Conservation (phyloP, 2,888 invertebrate genomes). For the Drosophila peninsularis region DNA sequence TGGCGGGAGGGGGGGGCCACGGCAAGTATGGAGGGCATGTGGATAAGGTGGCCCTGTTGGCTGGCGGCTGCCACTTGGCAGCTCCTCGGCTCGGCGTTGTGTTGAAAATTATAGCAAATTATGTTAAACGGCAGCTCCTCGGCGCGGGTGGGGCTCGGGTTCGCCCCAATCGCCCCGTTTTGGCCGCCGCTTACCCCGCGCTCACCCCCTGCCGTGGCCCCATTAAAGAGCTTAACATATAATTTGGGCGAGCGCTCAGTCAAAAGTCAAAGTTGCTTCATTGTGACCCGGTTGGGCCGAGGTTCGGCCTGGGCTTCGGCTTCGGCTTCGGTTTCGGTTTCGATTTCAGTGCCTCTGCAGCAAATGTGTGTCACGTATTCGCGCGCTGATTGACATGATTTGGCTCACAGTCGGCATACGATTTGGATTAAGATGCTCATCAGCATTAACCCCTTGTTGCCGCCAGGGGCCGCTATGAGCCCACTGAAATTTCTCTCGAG, state of each 20-base stretch:
- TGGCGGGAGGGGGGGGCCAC: too few relatives aligned
- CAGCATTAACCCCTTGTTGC: conserved; percentile 48
- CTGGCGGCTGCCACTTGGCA: conserved; percentile 57
- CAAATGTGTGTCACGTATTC: conserved; percentile 76
- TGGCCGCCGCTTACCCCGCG: conserved; percentile 23
- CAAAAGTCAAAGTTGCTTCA: conserved; percentile 63
- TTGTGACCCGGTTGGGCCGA: conserved; percentile 37
- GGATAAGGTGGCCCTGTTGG: conserved; percentile 13
- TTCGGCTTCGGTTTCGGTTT: conserved; percentile 6
- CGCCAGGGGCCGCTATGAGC: too few relatives aligned
- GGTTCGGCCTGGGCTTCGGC: conserved; percentile 10
- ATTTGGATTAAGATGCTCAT: conserved; percentile 32
- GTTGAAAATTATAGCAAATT: conserved; percentile 84
- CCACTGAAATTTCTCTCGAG: background rate
- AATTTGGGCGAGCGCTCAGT: conserved; percentile 59
- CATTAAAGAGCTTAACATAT: conserved; percentile 67
- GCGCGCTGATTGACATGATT: conserved; percentile 74
- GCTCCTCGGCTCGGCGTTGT: conserved; percentile 62
- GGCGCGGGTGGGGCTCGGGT: conserved; percentile 56
- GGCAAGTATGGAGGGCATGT: background rate
- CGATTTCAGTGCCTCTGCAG: background rate
- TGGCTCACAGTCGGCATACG: conserved; percentile 14
- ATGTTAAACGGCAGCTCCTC: conserved; percentile 83
- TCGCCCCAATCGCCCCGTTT: conserved; percentile 51
- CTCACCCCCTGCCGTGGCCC: conserved; percentile 46